Base-by-base conservation (phyloP, 2,888 invertebrate genomes). In the Stictocephala bisonia region DNA sequence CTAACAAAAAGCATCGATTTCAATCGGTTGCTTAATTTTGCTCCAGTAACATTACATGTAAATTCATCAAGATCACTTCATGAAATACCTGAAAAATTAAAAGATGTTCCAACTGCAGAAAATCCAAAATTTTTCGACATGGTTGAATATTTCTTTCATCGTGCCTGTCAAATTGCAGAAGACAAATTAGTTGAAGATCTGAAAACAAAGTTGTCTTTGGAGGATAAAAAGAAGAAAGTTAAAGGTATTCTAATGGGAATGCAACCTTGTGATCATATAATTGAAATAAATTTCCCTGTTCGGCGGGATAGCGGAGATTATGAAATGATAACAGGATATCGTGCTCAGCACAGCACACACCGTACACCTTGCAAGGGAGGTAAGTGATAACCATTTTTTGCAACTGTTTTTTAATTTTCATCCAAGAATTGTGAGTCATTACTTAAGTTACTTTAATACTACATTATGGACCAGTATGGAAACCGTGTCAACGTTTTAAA, bases 91-190 rank as follows among this genome's bases (percentile, higher is more conserved):
- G 95, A 95, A 48, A 90, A 92, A 82, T 89, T 95, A 15, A 91
- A 91, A 82, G 90, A 92, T 81, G 90, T 95, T 79, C 92, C 94
- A 22, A 90, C 88, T 50, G 90, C 91, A 78, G 88, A 89, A 77
- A 93, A 94, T 84, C 97, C 97, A 0, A 90, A 91, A 80, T 97
- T 97, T 86, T 96, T 96, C 85, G 94, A 97, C 86, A 98, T 97
- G 97, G 99, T 99, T 76, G 99, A 99, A 84, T 97, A 94, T 84
- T 99, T 98, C 87, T 99, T 97, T 86, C 98, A 99, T 85, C 92
- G 95, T 80, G 98, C 97, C 72, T 95, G 97, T 83, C 92, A 93
- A 85, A 90, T 94, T 75, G 90, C 93, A 74, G 96, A 96, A 85
- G 94, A 96, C 80, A 92, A 95, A 83, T 87, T 99, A 66, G 93